Percentiles rank a stretch among this genome's conserved stretches.
Conservation (phyloP, 2,888 invertebrate species). For the Zhengitettix transpicula region DNA sequence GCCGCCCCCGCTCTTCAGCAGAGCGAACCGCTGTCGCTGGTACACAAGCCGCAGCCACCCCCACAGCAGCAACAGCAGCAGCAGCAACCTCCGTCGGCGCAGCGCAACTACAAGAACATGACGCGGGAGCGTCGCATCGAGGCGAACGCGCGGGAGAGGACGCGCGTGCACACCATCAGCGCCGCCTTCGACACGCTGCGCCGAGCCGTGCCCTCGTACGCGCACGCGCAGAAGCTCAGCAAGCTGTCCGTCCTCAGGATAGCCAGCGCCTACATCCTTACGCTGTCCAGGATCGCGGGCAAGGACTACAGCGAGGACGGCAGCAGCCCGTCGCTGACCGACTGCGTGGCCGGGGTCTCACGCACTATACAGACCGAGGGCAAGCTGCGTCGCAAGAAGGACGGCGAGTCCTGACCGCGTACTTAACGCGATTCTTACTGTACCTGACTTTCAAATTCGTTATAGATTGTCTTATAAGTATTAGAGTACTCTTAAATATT, state of each 20-base stretch:
- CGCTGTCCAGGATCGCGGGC: constrained; percentile 61
- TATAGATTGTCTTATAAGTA: too few relatives aligned
- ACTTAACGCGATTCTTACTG: too few relatives aligned
- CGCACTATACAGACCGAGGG: constrained; percentile 85
- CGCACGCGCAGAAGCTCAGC: constrained; percentile 83
- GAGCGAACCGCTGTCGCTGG: background rate
- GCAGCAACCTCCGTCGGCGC: constrained; percentile 5
- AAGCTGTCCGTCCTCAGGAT: constrained; percentile 84
- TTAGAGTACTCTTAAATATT: too few relatives aligned
- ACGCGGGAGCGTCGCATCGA: constrained; percentile 82
- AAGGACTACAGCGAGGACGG: constrained; percentile 45
- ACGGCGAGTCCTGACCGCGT: constrained; percentile 24
- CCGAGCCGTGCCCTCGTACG: constrained; percentile 72
- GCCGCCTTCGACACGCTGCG: constrained; percentile 86
- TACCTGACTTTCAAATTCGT: too few relatives aligned
- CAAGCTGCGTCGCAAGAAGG: constrained; percentile 70
- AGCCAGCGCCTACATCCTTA: constrained; percentile 84
- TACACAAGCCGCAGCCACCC: constrained; percentile 34
- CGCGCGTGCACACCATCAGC: constrained; percentile 87
- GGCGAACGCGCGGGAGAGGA: constrained; percentile 84
- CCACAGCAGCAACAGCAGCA: constrained; percentile 12
- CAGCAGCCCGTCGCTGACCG: constrained; percentile 43
- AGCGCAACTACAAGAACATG: constrained; percentile 89
- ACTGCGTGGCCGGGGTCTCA: constrained; percentile 77
- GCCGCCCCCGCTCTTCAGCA: constrained; percentile 13